Evolutionary conservation across 2,797 vertebrate species (phyloP).

Genomic region (Phaenicophaeus curvirostris): DNA sequence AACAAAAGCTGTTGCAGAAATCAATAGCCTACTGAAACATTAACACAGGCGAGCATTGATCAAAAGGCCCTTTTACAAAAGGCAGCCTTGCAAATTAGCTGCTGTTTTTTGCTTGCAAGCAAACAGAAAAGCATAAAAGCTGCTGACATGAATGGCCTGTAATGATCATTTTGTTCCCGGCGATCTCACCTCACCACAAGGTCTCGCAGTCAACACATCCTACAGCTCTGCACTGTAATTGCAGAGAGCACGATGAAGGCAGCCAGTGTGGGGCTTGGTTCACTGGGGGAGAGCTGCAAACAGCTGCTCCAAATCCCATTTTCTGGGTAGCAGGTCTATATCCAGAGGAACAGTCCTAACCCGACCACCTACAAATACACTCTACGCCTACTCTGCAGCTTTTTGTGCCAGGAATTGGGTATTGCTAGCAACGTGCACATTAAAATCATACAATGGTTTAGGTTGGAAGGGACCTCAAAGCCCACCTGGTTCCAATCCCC

Average conservation of each 20-base stretch:
- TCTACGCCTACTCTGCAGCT: fast-evolving
- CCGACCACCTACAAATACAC: neutral
- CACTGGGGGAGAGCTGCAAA: neutral
- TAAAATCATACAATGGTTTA: neutral
- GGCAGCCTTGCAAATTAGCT: slow-evolving; percentile 87
- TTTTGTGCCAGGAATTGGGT: neutral
- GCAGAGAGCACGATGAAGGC: neutral
- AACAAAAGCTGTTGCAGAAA: slow-evolving; percentile 90
- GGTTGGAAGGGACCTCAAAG: no score
- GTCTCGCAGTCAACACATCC: slow-evolving; percentile 42
- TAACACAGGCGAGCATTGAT: slow-evolving; percentile 90
- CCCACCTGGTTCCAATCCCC: no score
- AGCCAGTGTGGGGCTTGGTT: neutral
- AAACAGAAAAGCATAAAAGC: slow-evolving; percentile 75
- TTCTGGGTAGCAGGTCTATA: neutral
- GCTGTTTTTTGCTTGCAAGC: slow-evolving; percentile 77
- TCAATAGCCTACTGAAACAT: slow-evolving; percentile 96
- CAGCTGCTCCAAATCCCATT: neutral
- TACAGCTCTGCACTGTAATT: neutral
- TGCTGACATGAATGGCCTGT: slow-evolving; percentile 54
- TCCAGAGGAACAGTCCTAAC: neutral
- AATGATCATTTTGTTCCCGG: slow-evolving; percentile 55
- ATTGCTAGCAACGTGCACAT: neutral
- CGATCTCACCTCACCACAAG: slow-evolving; percentile 49
- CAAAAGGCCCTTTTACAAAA: slow-evolving; percentile 86